These are phyloP conservation scores for Pyralis farinalis DNA, from an alignment of 2,888 invertebrate species.

Conservation along the genomic window DNA sequence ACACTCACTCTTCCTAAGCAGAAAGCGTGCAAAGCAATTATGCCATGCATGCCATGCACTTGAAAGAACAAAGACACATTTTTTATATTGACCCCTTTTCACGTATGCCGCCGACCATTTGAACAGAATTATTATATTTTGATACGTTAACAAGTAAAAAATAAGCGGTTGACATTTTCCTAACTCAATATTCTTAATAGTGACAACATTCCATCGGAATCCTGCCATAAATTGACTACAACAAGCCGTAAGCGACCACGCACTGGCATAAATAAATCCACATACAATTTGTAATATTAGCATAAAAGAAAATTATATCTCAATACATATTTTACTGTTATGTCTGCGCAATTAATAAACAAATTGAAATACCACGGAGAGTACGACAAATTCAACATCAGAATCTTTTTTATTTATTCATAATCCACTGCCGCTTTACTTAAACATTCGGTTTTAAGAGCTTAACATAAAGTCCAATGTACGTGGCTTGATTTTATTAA, in stretches of 20 bases:
- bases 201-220: not conserved
- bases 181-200: not conserved
- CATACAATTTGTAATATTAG: not conserved
- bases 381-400: too few species aligned
- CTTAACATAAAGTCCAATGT: too few species aligned
- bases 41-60: too few species aligned
- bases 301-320: constrained; percentile 4
- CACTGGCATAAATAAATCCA: not conserved
- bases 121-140: not conserved
- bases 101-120: too few species aligned
- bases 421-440: too few species aligned
- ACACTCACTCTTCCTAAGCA: too few species aligned
- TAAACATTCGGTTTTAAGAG: too few species aligned
- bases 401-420: too few species aligned
- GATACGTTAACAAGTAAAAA: not conserved
- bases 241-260: not conserved
- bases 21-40: too few species aligned
- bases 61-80: too few species aligned
- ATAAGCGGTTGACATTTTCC: not conserved
- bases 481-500: too few species aligned
- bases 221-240: not conserved
- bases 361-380: not conserved
- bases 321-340: constrained; percentile 6
- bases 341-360: not conserved
- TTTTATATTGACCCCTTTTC: too few species aligned